These are phyloP conservation scores for Neopipo cinnamomea DNA, from an alignment of 2,113 vertebrate species.

Conservation along the genomic window DNA sequence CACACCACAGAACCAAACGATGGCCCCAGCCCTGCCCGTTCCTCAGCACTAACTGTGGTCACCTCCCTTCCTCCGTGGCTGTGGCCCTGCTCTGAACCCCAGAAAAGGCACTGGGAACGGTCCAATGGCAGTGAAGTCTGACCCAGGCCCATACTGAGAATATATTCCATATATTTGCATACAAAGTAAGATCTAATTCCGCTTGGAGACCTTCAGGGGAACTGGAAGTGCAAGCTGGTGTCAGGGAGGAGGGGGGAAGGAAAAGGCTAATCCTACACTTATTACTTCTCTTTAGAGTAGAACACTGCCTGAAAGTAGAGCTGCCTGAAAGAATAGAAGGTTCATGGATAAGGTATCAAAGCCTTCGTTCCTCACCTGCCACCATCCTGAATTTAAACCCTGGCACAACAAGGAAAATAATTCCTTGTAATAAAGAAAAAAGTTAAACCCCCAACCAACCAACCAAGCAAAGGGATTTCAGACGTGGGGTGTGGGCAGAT, in stretches of 20 bases:
- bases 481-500: neutral
- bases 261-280: neutral
- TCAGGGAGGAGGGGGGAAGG: neutral
- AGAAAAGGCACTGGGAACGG: neutral
- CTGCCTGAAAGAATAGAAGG: neutral
- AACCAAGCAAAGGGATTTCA: neutral
- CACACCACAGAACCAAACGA: neutral
- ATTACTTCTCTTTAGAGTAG: neutral
- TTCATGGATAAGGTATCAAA: neutral
- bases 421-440: neutral
- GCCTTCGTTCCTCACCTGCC: neutral
- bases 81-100: neutral
- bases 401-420: neutral
- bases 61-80: rapidly evolving
- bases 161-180: neutral
- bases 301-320: neutral
- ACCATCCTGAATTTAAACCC: rapidly evolving
- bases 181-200: neutral
- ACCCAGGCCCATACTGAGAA: neutral
- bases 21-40: neutral
- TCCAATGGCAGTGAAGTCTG: neutral
- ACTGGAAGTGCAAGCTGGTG: neutral
- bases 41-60: neutral
- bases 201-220: neutral
- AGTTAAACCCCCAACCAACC: neutral